Conservation (phyloP, 2,888 invertebrate species). For the Neoaliturus tenellus region DNA sequence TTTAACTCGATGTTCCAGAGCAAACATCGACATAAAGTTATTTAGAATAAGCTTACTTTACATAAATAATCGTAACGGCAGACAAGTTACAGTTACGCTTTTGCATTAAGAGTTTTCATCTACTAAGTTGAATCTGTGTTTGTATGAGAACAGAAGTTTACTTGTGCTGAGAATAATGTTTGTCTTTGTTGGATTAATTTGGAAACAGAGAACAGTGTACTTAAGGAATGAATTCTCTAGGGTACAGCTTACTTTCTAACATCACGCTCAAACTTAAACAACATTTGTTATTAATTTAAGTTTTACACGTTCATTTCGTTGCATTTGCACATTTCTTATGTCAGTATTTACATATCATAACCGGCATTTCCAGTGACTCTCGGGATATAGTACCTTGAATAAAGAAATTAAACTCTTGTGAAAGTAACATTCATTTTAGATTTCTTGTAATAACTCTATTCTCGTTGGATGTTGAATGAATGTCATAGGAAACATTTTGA, state of each 20-base stretch:
- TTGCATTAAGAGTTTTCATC: background rate
- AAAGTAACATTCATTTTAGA: no score
- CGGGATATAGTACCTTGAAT: no score
- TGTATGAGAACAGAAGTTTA: conserved; percentile 26
- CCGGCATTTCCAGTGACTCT: no score
- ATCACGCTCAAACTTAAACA: background rate
- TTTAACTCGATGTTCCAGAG: no score
- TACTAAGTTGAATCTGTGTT: background rate
- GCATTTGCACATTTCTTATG: background rate
- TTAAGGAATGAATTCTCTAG: conserved; percentile 7
- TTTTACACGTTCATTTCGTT: background rate
- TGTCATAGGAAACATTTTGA: no score
- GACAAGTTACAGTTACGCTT: background rate
- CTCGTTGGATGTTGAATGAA: no score
- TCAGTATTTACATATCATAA: no score
- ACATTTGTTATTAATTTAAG: background rate
- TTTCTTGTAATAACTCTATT: no score
- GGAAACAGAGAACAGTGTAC: conserved; percentile 19
- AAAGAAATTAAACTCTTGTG: no score
- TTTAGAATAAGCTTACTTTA: background rate
- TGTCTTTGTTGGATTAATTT: conserved; percentile 33
- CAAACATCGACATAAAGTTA: background rate
- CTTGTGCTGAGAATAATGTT: conserved; percentile 30
- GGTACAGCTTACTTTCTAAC: background rate
- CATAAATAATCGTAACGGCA: background rate